Evolutionary conservation across 2,113 vertebrate species (phyloP), one percentile per base, ranked within the genome.

Genomic region (Anser cygnoides): DNA sequence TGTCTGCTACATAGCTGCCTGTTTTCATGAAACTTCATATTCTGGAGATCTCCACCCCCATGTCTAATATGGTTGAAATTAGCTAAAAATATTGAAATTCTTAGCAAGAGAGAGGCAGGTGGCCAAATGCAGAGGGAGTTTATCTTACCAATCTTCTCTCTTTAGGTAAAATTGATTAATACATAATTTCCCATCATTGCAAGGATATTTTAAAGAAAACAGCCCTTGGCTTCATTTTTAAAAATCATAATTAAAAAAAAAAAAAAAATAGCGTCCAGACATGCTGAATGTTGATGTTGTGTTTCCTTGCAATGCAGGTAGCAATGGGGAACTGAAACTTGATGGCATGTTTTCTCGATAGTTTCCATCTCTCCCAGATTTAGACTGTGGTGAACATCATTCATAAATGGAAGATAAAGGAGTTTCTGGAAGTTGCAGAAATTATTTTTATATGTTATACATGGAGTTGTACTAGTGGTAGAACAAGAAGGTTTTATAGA

Each of bases 1-100:
- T 92, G 68, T 49, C 80, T 90, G 55, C 46, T 96, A 63, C 43
- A 20, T 93, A 74, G n/a, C 28, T 93, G 68, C 39, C 52, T 92
- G 61, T 91, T 95, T 92, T 81, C 68, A 33, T 87, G 63, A 72
- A 91, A 49, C 54, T 68, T 84, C 33, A 6, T 68, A 0, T 75
- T 52, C 71, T 39, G 67, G 46, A 14, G 79, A 31, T 75, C 29
- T 75, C 35, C 8, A 55, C 10, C n/a, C 3, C 8, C n/a, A 11
- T 68, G 7, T 89, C 65, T 75, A 31, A 81, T 71, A 28, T 52
- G 23, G 23, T 46, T 78, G 65, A 59, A 91, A 82, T 75, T 21
- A 74, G 14, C 59, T 55, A 28, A 52, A 90, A 77, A 18, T 66
- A 74, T 90, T 5, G 7, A 84, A 87, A 71, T 84, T 89, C 70